A percentile compares a stretch with the other conserved stretches of the same genome.
phyloP scores from a whole-genome alignment of 1,140 invertebrate genomes.

The Drosophila dunni region DNA sequence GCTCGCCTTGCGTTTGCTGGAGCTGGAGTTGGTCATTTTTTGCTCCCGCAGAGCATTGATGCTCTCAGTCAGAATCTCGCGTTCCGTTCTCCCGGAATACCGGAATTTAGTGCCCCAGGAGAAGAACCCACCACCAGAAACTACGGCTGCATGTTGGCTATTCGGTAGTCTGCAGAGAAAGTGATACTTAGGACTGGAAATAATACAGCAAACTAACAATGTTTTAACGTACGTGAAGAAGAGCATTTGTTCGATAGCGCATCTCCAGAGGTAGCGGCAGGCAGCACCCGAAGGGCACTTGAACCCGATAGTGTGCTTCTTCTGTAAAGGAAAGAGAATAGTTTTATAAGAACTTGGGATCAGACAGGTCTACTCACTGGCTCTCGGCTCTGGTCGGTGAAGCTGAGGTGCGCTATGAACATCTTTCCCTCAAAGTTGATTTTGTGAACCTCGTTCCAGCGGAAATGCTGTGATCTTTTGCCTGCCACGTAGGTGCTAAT shows the following conservation, averaged over 20 bases:
- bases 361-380: conserved; percentile 76
- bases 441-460: conserved; percentile 97
- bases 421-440: conserved; percentile 99
- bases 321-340: conserved; percentile 86
- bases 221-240: conserved; percentile 96
- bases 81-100: conserved; percentile 94
- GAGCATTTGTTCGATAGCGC: conserved; percentile 97
- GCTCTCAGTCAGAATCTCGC: conserved; percentile 92
- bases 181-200: neutral
- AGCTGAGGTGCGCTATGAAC: conserved; percentile 97
- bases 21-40: conserved; percentile 87
- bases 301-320: conserved; percentile 98
- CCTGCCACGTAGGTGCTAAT: conserved; percentile 97
- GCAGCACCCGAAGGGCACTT: conserved; percentile 95
- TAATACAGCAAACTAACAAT: neutral
- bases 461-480: conserved; percentile 96
- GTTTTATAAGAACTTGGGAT: too few relatives aligned
- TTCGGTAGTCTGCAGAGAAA: conserved; percentile 89
- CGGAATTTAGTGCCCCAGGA: conserved; percentile 97
- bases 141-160: conserved; percentile 93
- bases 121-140: conserved; percentile 96
- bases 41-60: conserved; percentile 79
- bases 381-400: conserved; percentile 86
- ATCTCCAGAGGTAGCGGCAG: conserved; percentile 97
- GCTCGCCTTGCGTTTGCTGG: conserved; percentile 90